phyloP scores from a whole-genome alignment of 1,140 invertebrate species.

The Nymphalis io region DNA sequence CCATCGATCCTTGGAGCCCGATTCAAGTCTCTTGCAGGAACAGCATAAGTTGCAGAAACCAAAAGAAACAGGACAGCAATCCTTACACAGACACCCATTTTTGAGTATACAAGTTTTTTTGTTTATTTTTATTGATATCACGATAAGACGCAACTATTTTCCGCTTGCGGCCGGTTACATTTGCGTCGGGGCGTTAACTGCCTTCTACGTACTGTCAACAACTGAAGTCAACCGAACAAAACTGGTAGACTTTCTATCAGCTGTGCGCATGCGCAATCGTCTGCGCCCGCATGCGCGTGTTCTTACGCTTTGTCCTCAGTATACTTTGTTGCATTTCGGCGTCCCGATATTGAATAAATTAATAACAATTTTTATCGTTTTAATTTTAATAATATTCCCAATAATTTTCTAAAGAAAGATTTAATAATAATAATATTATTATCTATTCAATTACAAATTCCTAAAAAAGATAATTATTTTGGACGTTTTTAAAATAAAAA shows the following conservation, averaged over 20 bases:
- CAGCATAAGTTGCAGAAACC: conserved; percentile 58
- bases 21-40: conserved; percentile 56
- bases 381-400: not conserved
- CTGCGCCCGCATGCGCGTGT: conserved; percentile 18
- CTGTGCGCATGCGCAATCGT: conserved; percentile 58
- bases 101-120: conserved; percentile 39
- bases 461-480: too few species aligned
- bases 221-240: conserved; percentile 51
- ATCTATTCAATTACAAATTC: too few species aligned
- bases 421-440: too few species aligned
- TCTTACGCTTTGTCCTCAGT: conserved; percentile 30
- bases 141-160: conserved; percentile 70
- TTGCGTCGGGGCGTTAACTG: conserved; percentile 55
- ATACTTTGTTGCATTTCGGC: not conserved
- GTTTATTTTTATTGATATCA: conserved; percentile 41
- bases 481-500: too few species aligned
- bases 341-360: not conserved
- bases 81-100: conserved; percentile 74
- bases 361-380: not conserved
- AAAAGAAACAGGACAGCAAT: conserved; percentile 62
- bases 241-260: conserved; percentile 68
- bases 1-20: conserved; percentile 54
- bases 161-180: conserved; percentile 69
- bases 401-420: too few species aligned
- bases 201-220: conserved; percentile 52